Base-by-base conservation (phyloP, 1,140 invertebrate species). In the Anastrepha ludens region DNA sequence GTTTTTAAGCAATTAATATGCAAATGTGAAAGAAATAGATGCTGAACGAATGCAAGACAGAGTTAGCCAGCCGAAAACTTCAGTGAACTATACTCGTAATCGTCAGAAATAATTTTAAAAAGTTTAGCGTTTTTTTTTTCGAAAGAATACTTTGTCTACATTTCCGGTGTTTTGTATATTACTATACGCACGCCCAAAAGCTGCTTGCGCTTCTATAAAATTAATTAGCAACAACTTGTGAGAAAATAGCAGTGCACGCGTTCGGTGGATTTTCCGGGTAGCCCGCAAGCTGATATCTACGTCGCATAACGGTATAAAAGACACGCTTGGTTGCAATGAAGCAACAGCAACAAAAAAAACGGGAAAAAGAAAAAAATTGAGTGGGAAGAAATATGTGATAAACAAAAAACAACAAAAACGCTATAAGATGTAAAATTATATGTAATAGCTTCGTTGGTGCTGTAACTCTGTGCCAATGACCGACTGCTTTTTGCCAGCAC, bases 1-100 rank as follows among this genome's bases (percentile, higher is more conserved):
- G 47, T 81, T 55, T 81, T 81, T 81, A 55, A 81, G n/a, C 44
- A 20, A n/a, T 81, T 81, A 50, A 55, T 81, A 81, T 81, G 74
- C 74, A 81, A 81, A 81, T 74, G 67, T 47, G 2, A 17, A 55
- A 55, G 50, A 62, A 6, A 17, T 47, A 4, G 74, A 50, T 55
- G 74, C 44, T 55, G 15, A 20, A 50, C 8, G 20, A 81, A 44
- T 55, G 47, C 3, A 41, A 55, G 50, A 55, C 29, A 29, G 20
- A 81, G 44, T 55, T 81, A 81, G 44, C 55, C 44, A 81, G 47
- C 74, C 74, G 74, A 81, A 81, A 81, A 55, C 74, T 44, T 74
- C 17, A 74, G 3, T 3, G 41, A 74, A 74, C 67, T 39, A 39
- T 74, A 74, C 15, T 74, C 39, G 50, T 55, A 55, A 55, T 55